Base-by-base conservation (phyloP, 2,797 vertebrate species). In the Muscicapa comitata region DNA sequence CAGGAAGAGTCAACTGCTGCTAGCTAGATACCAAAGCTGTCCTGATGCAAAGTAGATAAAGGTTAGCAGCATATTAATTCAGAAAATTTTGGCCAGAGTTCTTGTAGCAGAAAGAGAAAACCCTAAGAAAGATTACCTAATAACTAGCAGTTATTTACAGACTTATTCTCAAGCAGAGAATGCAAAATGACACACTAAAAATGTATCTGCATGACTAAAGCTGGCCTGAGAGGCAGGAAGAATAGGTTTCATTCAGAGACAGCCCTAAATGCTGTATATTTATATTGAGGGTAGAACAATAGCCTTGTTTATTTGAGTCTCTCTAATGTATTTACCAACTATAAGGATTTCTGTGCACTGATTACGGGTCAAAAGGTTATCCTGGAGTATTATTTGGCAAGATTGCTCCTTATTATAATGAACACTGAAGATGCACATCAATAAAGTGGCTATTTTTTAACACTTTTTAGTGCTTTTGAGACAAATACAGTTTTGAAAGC, bases 401-500 rank as follows among this genome's bases (percentile, higher is more conserved):
- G 91, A 97, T 94, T 96, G 75, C 54, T 92, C 91, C 94, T 93
- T 95, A 95, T 96, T 96, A 89, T 95, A 96, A 96, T 90, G 95
- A 96, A 73, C 29, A 38, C 38, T 73, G 89, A 95, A 96, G 93
- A 97, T 93, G 80, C 66, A 71, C 78, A 81, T 94, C 95, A 95
- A 96, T 97, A 96, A 95, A 91, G 85, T 35, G 40, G 62, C 81
- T 93, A 79, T 90, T 95, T 95, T 97, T 89, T 38, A 95, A 90
- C 47, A 88, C 33, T 95, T 94, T 88, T 95, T 89, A 94, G 65
- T 53, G 87, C 77, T 88, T 92, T 93, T 96, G 92, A 96, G 91
- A 94, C 83, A 94, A 97, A 96, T 93, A 96, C 71, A 92, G 88
- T 95, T 97, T 93, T 96, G 89, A 97, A 96, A 94, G 92, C 79